Evolutionary conservation across 1,140 invertebrate genomes (phyloP), one percentile per base, ranked within the genome.

Genomic region (Dolichoris vasculosae): DNA sequence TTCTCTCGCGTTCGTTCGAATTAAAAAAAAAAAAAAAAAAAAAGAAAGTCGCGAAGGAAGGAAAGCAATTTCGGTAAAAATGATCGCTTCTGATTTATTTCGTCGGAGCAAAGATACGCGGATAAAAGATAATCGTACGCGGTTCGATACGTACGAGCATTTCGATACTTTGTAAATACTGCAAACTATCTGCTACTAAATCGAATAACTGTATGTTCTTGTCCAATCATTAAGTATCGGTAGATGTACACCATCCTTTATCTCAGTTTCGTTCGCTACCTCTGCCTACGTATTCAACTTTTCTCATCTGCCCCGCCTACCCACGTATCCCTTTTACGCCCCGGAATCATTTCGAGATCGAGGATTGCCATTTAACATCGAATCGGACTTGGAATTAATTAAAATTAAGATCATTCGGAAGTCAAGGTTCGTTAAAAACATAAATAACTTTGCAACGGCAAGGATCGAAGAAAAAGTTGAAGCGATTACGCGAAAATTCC

Each of bases 331-430:
- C 67, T 71, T 71, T 71, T 17, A 71, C 30, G 35, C 67, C 15
- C 26, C 13, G 1, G 67, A 71, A 71, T 71, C 23, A 71, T 30
- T 35, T 51, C 73, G 48, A 59, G 48, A 59, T 55, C 59, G 32
- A 30, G 30, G 30, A 71, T 71, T 40, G 35, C 76, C 15, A 32
- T 59, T 55, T 55, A 46, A 77, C 76, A 77, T 77, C 30, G 17
- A 30, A 23, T 38, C 38, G 11, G 17, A 46, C 48, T 55, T 59
- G 30, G 32, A 80, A 80, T 32, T 80, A 80, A 80, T 67, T 80
- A 80, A 80, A 80, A 23, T 63, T 40, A 80, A 78, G 51, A 55
- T 48, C 76, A 23, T 51, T 55, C 46, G 43, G 76, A 78, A 78
- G 51, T 78, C 76, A 78, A 78, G 51, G 17, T 55, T 55, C 51